A percentile compares a stretch with the other conserved stretches of the same genome.
Conservation (phyloP, 1,140 invertebrate genomes). For the Lasaia peninsularis region DNA sequence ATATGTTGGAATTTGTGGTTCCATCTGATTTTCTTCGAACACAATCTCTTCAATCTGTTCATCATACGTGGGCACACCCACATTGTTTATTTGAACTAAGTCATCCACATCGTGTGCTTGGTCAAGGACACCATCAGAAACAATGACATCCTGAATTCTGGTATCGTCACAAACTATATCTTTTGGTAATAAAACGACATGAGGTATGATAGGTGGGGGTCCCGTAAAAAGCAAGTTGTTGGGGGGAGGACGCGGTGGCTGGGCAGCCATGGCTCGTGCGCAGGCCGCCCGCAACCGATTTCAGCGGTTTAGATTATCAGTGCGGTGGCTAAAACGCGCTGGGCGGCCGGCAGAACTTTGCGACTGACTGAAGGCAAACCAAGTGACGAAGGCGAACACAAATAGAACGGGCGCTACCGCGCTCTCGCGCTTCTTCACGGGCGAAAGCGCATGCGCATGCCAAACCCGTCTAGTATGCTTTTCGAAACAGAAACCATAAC, state of each 20-base stretch:
- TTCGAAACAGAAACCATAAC: slow-evolving; percentile 56
- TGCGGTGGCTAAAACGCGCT: slow-evolving; percentile 57
- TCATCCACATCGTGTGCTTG: slow-evolving; percentile 49
- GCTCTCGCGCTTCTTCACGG: slow-evolving; percentile 73
- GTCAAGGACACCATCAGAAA: slow-evolving; percentile 33
- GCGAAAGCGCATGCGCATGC: slow-evolving; percentile 72
- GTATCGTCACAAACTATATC: slow-evolving; percentile 28
- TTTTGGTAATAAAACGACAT: slow-evolving; percentile 53
- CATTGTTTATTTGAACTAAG: slow-evolving; percentile 68
- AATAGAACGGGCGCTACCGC: slow-evolving; percentile 73
- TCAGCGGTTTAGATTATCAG: slow-evolving; percentile 48
- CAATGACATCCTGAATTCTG: slow-evolving; percentile 24
- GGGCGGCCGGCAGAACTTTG: slow-evolving; percentile 68
- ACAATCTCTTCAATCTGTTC: slow-evolving; percentile 36
- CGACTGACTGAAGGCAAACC: slow-evolving; percentile 71
- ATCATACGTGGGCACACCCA: slow-evolving; percentile 56
- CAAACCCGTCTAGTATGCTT: slow-evolving; percentile 65
- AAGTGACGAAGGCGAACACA: slow-evolving; percentile 70
- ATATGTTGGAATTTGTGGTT: slow-evolving; percentile 34
- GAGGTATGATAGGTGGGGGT: slow-evolving; percentile 55
- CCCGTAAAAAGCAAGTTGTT: slow-evolving; percentile 61
- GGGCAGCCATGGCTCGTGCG: slow-evolving; percentile 64
- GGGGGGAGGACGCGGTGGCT: slow-evolving; percentile 67
- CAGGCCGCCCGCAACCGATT: slow-evolving; percentile 53
- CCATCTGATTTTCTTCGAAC: slow-evolving; percentile 28